Evolutionary conservation across 2,113 vertebrate genomes (phyloP), one percentile per base, ranked within the genome.

Genomic region (Fulica atra): DNA sequence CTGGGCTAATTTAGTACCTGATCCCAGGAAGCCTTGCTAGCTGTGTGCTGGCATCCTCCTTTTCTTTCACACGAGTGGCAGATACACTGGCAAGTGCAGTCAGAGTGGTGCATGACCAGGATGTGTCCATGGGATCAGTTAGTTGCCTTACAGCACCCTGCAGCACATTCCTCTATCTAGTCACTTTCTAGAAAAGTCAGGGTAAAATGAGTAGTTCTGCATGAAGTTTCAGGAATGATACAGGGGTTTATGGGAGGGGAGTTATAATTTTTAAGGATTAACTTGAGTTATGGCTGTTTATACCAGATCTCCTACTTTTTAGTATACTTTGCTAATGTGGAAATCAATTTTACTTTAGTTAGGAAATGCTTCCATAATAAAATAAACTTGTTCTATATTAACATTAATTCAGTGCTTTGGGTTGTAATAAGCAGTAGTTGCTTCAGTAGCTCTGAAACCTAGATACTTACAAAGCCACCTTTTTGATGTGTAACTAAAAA

Each of bases 91-190:
- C 36, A 48, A 28, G 65, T 46, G 33, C 50, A 70, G 42, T 40
- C 40, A 26, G 31, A 51, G 40, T 0, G 1, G 26, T 21, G 36
- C 51, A 7, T 1, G 42, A 35, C 42, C 1, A 0, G 71, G 61
- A 54, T 79, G 48, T 88, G 33, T 56, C 44, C 42, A 6, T 5
- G 1, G 53, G 8, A n/a, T 46, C 74, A 64, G 21, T 1, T 63
- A 11, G 5, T 35, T 85, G 57, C 63, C 35, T 66, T 54, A 44
- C 26, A 50, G 48, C 31, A 68, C 16, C 9, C 61, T 50, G 13
- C n/a, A 31, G 42, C 26, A 14, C 26, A 6, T 79, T 70, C 36
- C 50, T 84, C 21, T 21, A 6, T 54, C 46, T 40, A 36, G 19
- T n/a, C 38, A 40, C 53, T 79, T 84, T 9, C 42, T 71, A 31